Conservation (phyloP, 2,113 vertebrate genomes). For the Prolemur simus region DNA sequence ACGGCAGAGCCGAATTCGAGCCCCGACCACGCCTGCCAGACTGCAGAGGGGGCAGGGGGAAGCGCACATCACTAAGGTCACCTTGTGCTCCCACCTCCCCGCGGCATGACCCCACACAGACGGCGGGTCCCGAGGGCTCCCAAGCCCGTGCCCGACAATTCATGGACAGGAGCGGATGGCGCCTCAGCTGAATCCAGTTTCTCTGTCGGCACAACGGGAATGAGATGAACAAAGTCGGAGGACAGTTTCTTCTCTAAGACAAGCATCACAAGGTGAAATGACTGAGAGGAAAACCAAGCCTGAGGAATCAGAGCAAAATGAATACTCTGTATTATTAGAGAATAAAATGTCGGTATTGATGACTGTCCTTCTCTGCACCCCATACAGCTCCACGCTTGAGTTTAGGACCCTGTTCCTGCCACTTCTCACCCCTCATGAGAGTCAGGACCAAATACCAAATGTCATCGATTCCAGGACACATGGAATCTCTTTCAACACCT, state of each 20-base stretch:
- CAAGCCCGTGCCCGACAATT: not conserved
- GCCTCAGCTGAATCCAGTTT: not conserved
- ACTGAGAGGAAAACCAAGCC: not conserved
- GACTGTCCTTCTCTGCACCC: no score
- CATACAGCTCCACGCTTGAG: accelerated
- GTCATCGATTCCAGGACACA: no score
- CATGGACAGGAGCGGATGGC: not conserved
- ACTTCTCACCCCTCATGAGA: not conserved
- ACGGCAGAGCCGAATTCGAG: not conserved
- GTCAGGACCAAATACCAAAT: not conserved
- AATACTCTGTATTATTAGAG: not conserved
- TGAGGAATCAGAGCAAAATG: accelerated
- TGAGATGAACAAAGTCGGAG: not conserved
- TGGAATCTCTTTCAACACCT: not conserved
- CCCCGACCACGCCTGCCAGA: not conserved
- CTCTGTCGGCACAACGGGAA: not conserved
- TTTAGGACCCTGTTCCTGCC: not conserved
- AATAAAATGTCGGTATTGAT: not conserved
- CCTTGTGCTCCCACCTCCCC: accelerated
- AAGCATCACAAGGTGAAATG: not conserved
- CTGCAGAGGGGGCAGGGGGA: not conserved
- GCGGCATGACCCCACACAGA: accelerated
- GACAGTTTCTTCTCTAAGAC: not conserved
- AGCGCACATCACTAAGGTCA: accelerated
- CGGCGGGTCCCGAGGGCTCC: not conserved